Percentiles rank a stretch among this genome's conserved stretches.
phyloP scores from a whole-genome alignment of 2,797 vertebrate genomes.

The Manis javanica region DNA sequence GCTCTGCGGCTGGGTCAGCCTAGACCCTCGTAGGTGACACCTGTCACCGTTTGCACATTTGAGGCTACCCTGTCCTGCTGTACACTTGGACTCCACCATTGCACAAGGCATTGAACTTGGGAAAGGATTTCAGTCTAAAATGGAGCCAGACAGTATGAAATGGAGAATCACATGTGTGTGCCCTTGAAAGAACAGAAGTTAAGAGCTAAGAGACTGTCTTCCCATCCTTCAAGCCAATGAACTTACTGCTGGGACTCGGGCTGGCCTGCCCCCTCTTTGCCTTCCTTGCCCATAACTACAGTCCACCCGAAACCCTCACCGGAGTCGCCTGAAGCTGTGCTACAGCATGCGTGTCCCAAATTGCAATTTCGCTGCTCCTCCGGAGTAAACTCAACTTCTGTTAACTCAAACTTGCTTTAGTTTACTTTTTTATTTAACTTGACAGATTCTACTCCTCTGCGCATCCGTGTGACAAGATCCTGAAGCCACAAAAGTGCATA shows the following conservation, averaged over 20 bases:
- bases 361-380: neutral
- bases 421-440: neutral
- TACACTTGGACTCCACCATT: neutral
- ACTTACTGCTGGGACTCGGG: neutral
- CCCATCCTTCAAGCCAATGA: neutral
- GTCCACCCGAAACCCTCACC: neutral
- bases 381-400: neutral
- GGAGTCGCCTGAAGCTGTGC: neutral
- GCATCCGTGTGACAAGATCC: neutral
- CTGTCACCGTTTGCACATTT: neutral
- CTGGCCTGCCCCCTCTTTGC: neutral
- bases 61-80: neutral
- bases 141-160: neutral
- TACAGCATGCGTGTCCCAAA: neutral
- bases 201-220: neutral
- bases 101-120: too few relatives aligned
- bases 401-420: neutral
- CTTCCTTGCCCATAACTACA: neutral
- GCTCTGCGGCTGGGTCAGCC: neutral
- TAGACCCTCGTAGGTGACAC: neutral
- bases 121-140: neutral
- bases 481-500: neutral
- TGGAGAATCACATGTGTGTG: neutral
- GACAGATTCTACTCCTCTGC: neutral
- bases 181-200: neutral